Percentiles rank a stretch among this genome's conserved stretches.
phyloP scores from a whole-genome alignment of 1,140 invertebrate species.

The Solenopsis invicta region DNA sequence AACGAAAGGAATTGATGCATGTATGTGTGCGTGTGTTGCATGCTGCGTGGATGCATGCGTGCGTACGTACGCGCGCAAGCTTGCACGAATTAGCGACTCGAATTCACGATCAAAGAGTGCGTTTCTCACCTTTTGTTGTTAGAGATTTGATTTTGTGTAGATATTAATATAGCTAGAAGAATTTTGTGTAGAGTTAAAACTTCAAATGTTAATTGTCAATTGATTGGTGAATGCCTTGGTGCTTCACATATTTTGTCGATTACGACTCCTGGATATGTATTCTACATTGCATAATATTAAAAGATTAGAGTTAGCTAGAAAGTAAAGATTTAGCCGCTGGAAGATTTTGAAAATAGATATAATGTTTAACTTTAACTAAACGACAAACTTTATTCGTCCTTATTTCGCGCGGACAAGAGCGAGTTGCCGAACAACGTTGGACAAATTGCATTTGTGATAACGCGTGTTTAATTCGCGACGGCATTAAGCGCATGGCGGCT shows the following conservation, averaged over 20 bases:
- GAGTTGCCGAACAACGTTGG: constrained; percentile 17
- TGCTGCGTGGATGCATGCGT: neutral
- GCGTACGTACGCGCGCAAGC: neutral
- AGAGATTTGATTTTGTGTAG: neutral
- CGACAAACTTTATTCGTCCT: neutral
- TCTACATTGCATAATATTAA: too few relatives aligned
- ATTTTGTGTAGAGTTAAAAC: too few relatives aligned
- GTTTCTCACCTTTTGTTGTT: constrained; percentile 24
- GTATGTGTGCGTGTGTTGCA: neutral
- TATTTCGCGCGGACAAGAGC: neutral
- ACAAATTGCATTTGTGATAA: constrained; percentile 52
- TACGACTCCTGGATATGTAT: neutral
- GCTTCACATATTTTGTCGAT: neutral
- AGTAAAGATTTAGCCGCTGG: neutral
- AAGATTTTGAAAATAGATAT: constrained; percentile 4
- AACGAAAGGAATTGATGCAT: constrained; percentile 35
- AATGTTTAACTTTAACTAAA: neutral
- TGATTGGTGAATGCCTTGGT: neutral
- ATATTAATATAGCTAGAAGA: too few relatives aligned
- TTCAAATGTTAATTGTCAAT: neutral
- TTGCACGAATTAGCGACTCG: neutral
- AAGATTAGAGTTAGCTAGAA: neutral
- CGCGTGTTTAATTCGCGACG: constrained; percentile 32
- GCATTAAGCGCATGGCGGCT: constrained; percentile 24
- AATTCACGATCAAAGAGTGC: constrained; percentile 30